Evolutionary conservation across 2,797 vertebrate genomes (phyloP).

Genomic region (Coluber constrictor): DNA sequence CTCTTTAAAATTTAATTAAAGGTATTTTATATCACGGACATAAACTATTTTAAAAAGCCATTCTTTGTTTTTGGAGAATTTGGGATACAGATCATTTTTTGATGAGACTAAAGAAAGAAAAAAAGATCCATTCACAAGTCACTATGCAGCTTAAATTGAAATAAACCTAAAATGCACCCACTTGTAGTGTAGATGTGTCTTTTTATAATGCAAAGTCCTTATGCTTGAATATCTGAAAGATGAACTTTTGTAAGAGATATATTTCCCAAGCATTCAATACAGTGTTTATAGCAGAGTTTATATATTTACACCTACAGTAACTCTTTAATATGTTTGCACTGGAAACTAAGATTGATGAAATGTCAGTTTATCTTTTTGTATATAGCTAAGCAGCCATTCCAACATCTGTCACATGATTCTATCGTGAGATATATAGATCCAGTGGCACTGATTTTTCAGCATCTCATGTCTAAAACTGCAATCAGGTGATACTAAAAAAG

Average conservation of each 20-base stretch:
- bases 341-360: background rate
- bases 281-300: background rate
- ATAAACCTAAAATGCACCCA: background rate
- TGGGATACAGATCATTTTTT: background rate
- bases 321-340: background rate
- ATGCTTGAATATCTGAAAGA: background rate
- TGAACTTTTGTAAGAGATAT: background rate
- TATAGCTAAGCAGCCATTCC: background rate
- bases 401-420: background rate
- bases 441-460: background rate
- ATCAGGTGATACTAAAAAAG: background rate
- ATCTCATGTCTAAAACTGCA: background rate
- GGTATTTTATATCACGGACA: background rate
- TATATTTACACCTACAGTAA: background rate
- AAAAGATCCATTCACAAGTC: background rate
- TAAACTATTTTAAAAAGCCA: background rate
- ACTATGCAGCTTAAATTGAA: background rate
- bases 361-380: background rate
- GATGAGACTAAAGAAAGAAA: background rate
- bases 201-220: background rate
- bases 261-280: background rate
- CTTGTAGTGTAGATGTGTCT: background rate
- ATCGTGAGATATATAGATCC: background rate
- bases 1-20: background rate
- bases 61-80: background rate